phyloP scores from a whole-genome alignment of 1,140 invertebrate species.

The Brachionus paranguensis region DNA sequence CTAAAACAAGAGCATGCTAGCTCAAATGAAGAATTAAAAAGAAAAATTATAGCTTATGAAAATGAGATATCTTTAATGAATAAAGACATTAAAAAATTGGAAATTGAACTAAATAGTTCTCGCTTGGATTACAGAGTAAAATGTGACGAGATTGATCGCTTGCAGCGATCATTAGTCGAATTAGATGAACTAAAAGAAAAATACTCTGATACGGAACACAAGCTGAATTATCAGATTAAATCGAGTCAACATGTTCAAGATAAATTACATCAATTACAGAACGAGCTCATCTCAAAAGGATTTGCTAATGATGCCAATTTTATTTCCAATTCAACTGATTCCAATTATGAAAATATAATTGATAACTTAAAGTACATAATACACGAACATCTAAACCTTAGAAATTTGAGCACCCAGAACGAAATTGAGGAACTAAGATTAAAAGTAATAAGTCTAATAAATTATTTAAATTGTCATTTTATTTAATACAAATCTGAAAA shows the following conservation, averaged over 20 bases:
- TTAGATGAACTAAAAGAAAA: slow-evolving; percentile 4
- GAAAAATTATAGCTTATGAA: not conserved
- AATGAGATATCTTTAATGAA: slow-evolving; percentile 7
- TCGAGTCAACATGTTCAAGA: slow-evolving; percentile 6
- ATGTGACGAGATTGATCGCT: slow-evolving; percentile 1
- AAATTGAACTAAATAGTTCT: slow-evolving; percentile 9
- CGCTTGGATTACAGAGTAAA: not conserved
- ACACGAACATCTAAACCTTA: not conserved
- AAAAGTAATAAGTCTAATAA: not conserved
- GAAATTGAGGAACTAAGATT: slow-evolving; percentile 3
- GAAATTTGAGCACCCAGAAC: not conserved
- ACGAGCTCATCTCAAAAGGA: slow-evolving; percentile 19
- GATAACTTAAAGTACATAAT: slow-evolving; percentile 21
- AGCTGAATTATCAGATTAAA: not conserved
- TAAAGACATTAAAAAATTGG: not conserved
- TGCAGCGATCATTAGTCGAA: not conserved
- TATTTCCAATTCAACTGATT: not conserved
- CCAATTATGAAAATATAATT: slow-evolving; percentile 18
- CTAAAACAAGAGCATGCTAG: not conserved
- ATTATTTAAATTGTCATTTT: not conserved
- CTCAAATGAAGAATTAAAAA: slow-evolving; percentile 1
- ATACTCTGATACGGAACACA: not conserved
- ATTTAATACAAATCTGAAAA: too few relatives aligned
- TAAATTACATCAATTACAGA: slow-evolving; percentile 21
- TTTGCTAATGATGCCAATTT: slow-evolving; percentile 9